Evolutionary conservation across 2,113 vertebrate genomes (phyloP), one percentile per base, ranked within the genome.

Genomic region (Ibidorhyncha struthersii): DNA sequence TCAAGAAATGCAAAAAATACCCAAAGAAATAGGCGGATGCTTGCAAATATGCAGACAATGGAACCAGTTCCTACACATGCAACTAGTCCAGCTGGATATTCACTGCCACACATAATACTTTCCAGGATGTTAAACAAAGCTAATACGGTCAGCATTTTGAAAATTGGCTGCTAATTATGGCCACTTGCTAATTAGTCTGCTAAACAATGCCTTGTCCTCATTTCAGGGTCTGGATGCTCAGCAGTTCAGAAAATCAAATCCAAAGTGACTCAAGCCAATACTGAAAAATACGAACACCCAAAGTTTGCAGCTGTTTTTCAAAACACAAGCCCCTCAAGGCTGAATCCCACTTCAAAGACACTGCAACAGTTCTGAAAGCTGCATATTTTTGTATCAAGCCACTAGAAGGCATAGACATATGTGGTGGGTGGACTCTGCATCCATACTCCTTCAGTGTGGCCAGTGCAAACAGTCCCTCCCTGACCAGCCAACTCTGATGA

Each of bases 1-100:
- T 95, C 73, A 89, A 92, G 86, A 93, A 92, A 89, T 52, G 72
- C 40, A 86, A 96, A 91, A 84, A 59, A 81, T n/a, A 83, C 25
- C 34, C 91, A 80, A 90, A 95, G 52, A 84, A 94, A 81, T 14
- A 81, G 41, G 47, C 8, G 19, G 56, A 84, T 91, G 61, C 19
- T 82, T 90, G 74, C 79, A 95, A 94, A 89, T 67, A 74, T 5
- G 69, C 18, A 95, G 47, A 71, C 30, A 79, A 72, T n/a, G 8
- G 30, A 77, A 92, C 83, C 29, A 81, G 88, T 58, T 96, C 79
- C 43, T 90, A 92, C 74, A 71, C 90, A 84, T 89, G 79, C 92
- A 95, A 88, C 79, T 92, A 81, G 93, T 86, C 90, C 79, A 79
- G 77, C 23, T 79, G 73, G 69, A 86, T 79, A 53, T 74, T 86